phyloP scores from a whole-genome alignment of 2,797 vertebrate genomes.

The Amphiprion clarkii region DNA sequence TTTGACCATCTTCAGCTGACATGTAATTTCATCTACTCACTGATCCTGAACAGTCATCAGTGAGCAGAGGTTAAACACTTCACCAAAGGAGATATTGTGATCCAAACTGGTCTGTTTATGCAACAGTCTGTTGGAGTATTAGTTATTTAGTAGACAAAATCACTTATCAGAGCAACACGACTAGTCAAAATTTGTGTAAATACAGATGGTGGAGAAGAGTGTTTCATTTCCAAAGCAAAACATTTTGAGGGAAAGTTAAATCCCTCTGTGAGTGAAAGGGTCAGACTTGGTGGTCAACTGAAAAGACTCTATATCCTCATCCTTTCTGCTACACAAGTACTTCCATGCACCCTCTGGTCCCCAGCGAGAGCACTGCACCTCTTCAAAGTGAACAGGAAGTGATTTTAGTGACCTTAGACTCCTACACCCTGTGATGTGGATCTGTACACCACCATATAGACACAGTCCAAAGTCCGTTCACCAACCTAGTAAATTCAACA shows the following conservation, averaged over 20 bases:
- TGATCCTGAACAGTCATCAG: constrained; percentile 45
- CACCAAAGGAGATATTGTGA: constrained; percentile 25
- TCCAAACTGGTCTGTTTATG: constrained; percentile 3
- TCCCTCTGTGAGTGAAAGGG: constrained; percentile 63
- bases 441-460: constrained; percentile 24
- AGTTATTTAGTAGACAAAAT: not conserved
- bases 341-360: constrained; percentile 64
- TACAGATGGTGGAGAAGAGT: constrained; percentile 25
- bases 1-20: constrained; percentile 45
- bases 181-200: not conserved
- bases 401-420: constrained; percentile 60
- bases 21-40: constrained; percentile 70
- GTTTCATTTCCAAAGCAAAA: constrained; percentile 38
- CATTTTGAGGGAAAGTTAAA: constrained; percentile 51
- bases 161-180: not conserved
- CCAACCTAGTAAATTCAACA: constrained; percentile 28
- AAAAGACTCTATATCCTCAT: constrained; percentile 68
- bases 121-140: not conserved
- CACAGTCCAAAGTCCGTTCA: constrained; percentile 20
- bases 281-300: constrained; percentile 53
- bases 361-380: constrained; percentile 48
- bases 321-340: constrained; percentile 55
- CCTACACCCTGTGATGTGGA: constrained; percentile 66
- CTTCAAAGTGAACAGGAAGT: constrained; percentile 73
- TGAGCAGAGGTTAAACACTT: constrained; percentile 53